Evolutionary conservation across 1,140 invertebrate species (phyloP), one percentile per base, ranked within the genome.

Genomic region (Marisa cornuarietis): DNA sequence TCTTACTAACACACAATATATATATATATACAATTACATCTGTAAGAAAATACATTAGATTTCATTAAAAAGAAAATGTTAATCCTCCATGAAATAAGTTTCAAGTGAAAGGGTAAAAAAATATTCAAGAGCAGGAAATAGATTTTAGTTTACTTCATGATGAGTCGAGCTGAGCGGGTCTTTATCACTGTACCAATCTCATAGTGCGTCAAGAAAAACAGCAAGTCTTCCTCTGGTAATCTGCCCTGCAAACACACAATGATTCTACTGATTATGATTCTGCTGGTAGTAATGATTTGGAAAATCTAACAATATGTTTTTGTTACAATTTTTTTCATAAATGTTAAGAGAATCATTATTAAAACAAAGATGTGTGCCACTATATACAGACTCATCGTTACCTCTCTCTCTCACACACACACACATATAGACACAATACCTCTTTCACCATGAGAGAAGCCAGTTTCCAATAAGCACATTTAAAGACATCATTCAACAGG

Each of bases 151-250:
- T 92, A 95, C 94, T 95, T 95, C 72, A 91, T 91, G 20, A 96
- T 89, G 24, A 95, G 85, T 11, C 85, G 89, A 8, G 93, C 92
- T 85, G 93, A 92, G 63, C 92, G 87, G 4, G 90, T 92, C 11
- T 90, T 71, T 6, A 95, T 88, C 0, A 95, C 90, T 58, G 90
- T 83, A 22, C 90, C 89, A 20, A 96, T 91, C 90, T 96, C 95
- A 62, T 92, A 82, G 52, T 93, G 90, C 3, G 94, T 94, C 71
- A 96, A 91, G 88, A 93, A 95, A 87, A 93, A 95, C 49, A 96
- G 88, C 0, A 96, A 89, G 49, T 94, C 92, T 24, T 87, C 83
- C 69, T 94, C 91, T 0, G 95, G 95, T 22, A 97, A 82, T 20
- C 92, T 90, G 80, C 94, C 94, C 81, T 90, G 80, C 52, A 83